These are phyloP conservation scores for Drusus annulatus DNA, from an alignment of 1,140 invertebrate genomes.

Conservation along the genomic window DNA sequence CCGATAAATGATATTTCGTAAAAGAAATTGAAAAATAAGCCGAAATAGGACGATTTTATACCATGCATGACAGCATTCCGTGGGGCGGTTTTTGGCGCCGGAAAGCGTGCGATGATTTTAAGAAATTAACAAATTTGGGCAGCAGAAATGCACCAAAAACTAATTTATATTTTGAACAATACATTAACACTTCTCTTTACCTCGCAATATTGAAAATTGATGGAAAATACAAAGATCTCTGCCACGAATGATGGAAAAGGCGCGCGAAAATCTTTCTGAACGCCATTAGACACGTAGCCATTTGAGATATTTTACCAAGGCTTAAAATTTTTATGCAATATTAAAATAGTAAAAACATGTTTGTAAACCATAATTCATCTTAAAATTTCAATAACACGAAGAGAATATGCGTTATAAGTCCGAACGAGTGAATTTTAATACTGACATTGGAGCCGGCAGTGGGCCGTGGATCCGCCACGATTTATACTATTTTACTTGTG, in stretches of 20 bases:
- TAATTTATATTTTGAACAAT: conserved; percentile 4
- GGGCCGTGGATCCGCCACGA: background rate
- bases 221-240: conserved; percentile 59
- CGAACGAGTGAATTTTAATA: background rate
- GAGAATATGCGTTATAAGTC: background rate
- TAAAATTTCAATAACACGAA: background rate
- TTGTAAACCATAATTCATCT: background rate
- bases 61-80: conserved; percentile 38
- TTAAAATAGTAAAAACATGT: conserved; percentile 1
- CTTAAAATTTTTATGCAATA: conserved; percentile 4
- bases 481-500: background rate
- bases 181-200: background rate
- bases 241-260: conserved; percentile 70
- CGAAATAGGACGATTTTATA: conserved; percentile 24
- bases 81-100: conserved; percentile 46
- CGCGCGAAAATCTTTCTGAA: conserved; percentile 70
- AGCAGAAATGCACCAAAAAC: background rate
- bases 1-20: conserved; percentile 13
- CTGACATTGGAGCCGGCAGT: conserved; percentile 1
- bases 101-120: conserved; percentile 16
- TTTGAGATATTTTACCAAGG: conserved; percentile 34
- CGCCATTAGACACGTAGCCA: conserved; percentile 71
- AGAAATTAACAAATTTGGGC: background rate
- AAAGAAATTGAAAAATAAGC: conserved; percentile 23
- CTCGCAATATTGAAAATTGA: background rate